Percentiles rank a stretch among this genome's conserved stretches.
These are phyloP conservation scores for Willisornis vidua DNA, from an alignment of 2,113 vertebrate species.

Conservation along the genomic window DNA sequence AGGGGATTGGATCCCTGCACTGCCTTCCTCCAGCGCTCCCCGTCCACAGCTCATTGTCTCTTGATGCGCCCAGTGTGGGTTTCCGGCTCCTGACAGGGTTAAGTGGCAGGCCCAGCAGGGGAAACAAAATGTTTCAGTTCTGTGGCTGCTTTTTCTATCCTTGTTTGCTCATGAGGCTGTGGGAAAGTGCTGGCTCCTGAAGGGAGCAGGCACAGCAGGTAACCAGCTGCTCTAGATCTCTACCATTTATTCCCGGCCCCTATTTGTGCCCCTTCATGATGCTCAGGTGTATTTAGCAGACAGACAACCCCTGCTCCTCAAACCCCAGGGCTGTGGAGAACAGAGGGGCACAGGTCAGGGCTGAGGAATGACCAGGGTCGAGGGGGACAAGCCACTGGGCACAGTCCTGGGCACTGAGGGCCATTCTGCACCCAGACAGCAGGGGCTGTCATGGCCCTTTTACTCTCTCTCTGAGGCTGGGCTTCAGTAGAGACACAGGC, in stretches of 20 bases:
- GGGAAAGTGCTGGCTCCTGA: neutral
- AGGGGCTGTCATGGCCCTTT: neutral
- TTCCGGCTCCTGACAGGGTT: slow-evolving; percentile 52
- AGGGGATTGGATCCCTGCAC: neutral
- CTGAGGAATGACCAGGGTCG: fast-evolving
- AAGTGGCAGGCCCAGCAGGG: slow-evolving; percentile 49
- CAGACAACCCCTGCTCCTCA: neutral
- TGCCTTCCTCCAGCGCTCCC: neutral
- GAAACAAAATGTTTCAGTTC: slow-evolving; percentile 47
- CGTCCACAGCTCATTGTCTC: slow-evolving; percentile 12
- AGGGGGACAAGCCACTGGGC: neutral
- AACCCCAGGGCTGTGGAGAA: fast-evolving
- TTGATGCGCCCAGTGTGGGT: slow-evolving; percentile 2
- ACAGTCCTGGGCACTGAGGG: neutral
- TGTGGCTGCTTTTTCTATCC: neutral
- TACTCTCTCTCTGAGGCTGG: neutral
- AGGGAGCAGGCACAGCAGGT: slow-evolving; percentile 40
- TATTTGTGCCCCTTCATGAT: neutral
- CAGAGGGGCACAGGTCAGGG: neutral
- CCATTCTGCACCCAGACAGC: neutral
- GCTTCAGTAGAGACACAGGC: neutral
- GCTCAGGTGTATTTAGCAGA: neutral
- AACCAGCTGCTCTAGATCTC: slow-evolving; percentile 18
- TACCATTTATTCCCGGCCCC: neutral
- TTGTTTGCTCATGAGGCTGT: slow-evolving; percentile 30